phyloP scores from a whole-genome alignment of 2,888 invertebrate genomes.

The Iphiclides podalirius region DNA sequence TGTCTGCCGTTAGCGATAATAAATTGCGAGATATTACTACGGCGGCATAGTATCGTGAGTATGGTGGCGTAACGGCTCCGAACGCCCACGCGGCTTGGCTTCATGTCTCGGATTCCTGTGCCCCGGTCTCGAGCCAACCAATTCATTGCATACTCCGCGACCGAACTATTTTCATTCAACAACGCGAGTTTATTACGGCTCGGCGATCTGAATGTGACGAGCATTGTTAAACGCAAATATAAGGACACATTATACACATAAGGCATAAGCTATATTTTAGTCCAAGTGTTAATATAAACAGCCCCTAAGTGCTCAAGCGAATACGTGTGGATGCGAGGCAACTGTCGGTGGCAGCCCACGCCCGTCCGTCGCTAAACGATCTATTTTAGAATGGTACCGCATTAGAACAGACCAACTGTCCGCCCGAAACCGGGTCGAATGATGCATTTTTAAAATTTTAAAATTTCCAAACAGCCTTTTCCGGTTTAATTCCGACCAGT shows the following conservation, averaged over 20 bases:
- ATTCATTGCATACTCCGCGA: not conserved
- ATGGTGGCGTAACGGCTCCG: conserved; percentile 18
- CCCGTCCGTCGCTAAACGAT: conserved; percentile 37
- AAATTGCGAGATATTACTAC: conserved; percentile 23
- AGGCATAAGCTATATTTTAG: too few relatives aligned
- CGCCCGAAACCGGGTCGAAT: conserved; percentile 44
- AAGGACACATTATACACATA: too few relatives aligned
- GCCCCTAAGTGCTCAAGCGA: conserved; percentile 34
- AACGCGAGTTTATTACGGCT: not conserved
- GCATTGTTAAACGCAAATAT: not conserved
- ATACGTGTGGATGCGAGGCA: conserved; percentile 37
- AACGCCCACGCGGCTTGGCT: conserved; percentile 24
- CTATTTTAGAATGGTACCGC: conserved; percentile 46
- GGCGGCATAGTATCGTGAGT: conserved; percentile 16
- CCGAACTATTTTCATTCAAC: conserved; percentile 15
- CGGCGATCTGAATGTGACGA: not conserved
- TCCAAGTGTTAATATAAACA: conserved; percentile 16
- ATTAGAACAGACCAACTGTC: conserved; percentile 36
- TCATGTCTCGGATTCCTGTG: conserved; percentile 13
- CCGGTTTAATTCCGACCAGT: conserved; percentile 39
- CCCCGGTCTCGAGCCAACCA: conserved; percentile 4
- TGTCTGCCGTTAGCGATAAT: conserved; percentile 13
- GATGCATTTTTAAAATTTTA: conserved; percentile 43
- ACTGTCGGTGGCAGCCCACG: conserved; percentile 41
- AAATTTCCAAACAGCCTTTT: conserved; percentile 28